These are phyloP conservation scores for Amphipyra tragopoginis DNA, from an alignment of 2,888 invertebrate genomes.

Conservation along the genomic window DNA sequence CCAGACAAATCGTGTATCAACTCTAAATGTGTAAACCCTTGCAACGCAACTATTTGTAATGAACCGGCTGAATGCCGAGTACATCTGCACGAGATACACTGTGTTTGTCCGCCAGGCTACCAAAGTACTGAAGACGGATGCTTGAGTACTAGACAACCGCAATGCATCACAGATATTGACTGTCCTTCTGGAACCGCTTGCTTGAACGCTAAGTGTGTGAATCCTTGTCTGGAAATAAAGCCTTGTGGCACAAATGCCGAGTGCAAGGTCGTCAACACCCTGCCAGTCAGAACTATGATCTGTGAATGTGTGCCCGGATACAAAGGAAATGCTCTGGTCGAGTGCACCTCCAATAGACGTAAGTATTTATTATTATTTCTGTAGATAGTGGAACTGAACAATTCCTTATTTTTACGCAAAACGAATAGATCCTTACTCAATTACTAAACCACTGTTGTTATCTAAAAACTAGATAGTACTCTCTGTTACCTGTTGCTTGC, in stretches of 20 bases:
- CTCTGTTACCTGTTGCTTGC: no score
- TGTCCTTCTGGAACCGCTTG: constrained; percentile 96
- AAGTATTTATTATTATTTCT: constrained; percentile 73
- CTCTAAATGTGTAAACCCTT: constrained; percentile 94
- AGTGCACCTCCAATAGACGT: constrained; percentile 93
- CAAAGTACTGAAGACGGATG: constrained; percentile 92
- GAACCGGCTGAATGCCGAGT: constrained; percentile 93
- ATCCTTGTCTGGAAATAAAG: constrained; percentile 94
- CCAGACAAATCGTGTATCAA: constrained; percentile 95
- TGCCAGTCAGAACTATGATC: constrained; percentile 96
- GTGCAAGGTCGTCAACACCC: constrained; percentile 94
- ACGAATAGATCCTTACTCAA: no score
- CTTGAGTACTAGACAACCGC: constrained; percentile 88
- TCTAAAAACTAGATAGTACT: no score
- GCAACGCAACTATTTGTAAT: constrained; percentile 92
- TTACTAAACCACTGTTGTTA: no score
- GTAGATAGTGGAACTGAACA: neutral
- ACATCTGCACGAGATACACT: constrained; percentile 93
- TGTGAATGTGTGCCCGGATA: constrained; percentile 96
- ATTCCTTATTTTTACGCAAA: neutral
- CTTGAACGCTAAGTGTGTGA: constrained; percentile 94
- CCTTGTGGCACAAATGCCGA: constrained; percentile 95
- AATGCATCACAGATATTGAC: constrained; percentile 94
- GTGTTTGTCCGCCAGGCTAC: constrained; percentile 95
- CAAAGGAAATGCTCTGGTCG: constrained; percentile 95